Conservation (phyloP, 2,113 vertebrate species). For the Laterallus jamaicensis region DNA sequence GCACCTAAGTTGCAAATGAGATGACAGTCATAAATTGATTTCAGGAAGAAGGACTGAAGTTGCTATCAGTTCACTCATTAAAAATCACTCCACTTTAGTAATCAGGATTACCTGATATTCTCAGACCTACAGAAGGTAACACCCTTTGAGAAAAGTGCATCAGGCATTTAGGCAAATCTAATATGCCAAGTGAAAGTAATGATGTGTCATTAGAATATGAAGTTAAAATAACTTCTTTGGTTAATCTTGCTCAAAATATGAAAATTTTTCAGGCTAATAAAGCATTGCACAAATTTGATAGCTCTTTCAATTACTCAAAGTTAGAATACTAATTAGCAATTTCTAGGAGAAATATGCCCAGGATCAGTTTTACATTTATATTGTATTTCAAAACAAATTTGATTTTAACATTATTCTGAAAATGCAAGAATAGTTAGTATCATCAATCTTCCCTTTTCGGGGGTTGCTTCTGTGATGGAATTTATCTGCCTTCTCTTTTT, state of each 20-base stretch:
- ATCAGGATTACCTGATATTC: slow-evolving; percentile 50
- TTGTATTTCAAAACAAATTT: neutral
- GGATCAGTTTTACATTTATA: neutral
- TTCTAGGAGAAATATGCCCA: neutral
- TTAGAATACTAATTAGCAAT: neutral
- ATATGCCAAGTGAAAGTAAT: neutral
- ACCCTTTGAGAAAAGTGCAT: neutral
- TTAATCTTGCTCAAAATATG: neutral
- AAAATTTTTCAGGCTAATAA: neutral
- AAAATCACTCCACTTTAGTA: slow-evolving; percentile 11
- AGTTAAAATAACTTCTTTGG: neutral
- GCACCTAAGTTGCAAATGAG: slow-evolving; percentile 37
- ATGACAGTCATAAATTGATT: slow-evolving; percentile 55
- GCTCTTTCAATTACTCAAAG: neutral
- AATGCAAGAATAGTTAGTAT: neutral
- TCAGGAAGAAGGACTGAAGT: neutral
- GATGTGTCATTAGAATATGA: neutral
- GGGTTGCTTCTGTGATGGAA: neutral
- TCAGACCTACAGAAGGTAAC: slow-evolving; percentile 13
- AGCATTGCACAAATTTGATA: neutral
- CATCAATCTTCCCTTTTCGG: neutral
- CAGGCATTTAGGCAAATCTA: neutral
- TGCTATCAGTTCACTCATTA: slow-evolving; percentile 12
- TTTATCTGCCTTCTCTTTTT: neutral
- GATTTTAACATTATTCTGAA: neutral